Evolutionary conservation across 2,113 vertebrate species (phyloP).

Genomic region (Poeciliopsis prolifica): DNA sequence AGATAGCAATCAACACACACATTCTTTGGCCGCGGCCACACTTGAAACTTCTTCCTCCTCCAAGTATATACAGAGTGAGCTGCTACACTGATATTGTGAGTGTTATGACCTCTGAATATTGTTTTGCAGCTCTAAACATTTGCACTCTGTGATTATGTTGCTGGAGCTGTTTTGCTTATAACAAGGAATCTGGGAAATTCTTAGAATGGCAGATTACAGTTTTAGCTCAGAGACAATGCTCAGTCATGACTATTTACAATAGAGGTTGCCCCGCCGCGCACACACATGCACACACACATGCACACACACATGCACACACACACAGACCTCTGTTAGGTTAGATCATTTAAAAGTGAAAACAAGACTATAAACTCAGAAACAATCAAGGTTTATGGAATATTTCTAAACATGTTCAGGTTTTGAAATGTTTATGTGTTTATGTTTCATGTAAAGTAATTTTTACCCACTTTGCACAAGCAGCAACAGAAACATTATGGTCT

Average conservation of each 20-base stretch:
- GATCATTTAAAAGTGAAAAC: conserved; percentile 1
- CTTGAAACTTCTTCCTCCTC: conserved; percentile 79
- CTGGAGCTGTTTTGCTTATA: conserved; percentile 47
- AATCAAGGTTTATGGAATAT: not conserved
- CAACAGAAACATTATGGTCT: not conserved
- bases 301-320: not conserved
- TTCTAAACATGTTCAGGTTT: not conserved
- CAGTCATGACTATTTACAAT: conserved; percentile 34
- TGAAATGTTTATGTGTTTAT: not conserved
- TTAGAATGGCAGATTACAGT: conserved; percentile 35
- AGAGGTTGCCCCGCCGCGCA: not conserved
- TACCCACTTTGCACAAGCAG: not conserved
- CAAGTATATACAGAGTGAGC: conserved; percentile 78
- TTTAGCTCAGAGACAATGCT: conserved; percentile 38
- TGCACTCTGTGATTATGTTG: conserved; percentile 53
- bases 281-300: not conserved
- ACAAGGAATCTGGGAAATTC: conserved; percentile 25
- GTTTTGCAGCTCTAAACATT: conserved; percentile 59
- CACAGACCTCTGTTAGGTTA: not conserved
- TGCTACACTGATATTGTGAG: conserved; percentile 63
- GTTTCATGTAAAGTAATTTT: not conserved
- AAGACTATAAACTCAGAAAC: not conserved
- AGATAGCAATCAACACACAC: conserved; percentile 81
- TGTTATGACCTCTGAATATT: conserved; percentile 61
- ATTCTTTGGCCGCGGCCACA: conserved; percentile 79